Conservation (phyloP, 1,140 invertebrate genomes). For the Orius insidiosus region DNA sequence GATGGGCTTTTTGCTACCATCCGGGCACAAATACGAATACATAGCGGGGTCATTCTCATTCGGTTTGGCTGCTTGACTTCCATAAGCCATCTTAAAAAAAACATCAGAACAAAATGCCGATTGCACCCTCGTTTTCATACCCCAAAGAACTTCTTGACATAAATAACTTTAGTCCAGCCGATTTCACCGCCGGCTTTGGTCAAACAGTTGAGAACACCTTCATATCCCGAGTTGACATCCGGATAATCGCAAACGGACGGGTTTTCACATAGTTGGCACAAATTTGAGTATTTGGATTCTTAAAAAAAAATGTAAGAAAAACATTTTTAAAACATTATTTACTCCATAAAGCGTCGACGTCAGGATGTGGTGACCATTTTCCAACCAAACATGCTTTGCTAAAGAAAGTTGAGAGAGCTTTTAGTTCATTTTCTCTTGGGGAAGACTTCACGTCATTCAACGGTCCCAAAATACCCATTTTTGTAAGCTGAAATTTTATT, state of each 20-base stretch:
- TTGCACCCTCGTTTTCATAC: conserved; percentile 25
- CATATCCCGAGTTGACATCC: conserved; percentile 65
- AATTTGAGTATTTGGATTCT: conserved; percentile 51
- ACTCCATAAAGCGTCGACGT: conserved; percentile 49
- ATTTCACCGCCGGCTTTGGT: conserved; percentile 59
- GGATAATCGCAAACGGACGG: conserved; percentile 59
- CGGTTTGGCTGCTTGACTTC: conserved; percentile 13
- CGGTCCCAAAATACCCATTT: conserved; percentile 42
- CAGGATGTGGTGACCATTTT: conserved; percentile 53
- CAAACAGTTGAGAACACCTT: conserved; percentile 65
- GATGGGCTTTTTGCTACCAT: conserved; percentile 50
- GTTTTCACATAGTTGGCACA: conserved; percentile 55
- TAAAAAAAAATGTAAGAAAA: conserved; percentile 17
- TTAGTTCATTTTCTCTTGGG: conserved; percentile 55
- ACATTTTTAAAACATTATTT: conserved; percentile 20
- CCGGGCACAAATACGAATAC: conserved; percentile 61
- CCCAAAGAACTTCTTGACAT: conserved; percentile 54
- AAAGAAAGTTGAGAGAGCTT: conserved; percentile 52
- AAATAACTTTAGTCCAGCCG: conserved; percentile 69
- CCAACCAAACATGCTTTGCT: conserved; percentile 59
- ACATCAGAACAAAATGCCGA: background rate
- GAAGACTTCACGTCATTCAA: conserved; percentile 46
- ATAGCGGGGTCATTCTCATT: conserved; percentile 33
- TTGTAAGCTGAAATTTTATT: conserved; percentile 42
- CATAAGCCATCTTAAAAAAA: conserved; percentile 16